Evolutionary conservation across 2,797 vertebrate species (phyloP), one percentile per base, ranked within the genome.

Genomic region (Mallotus villosus): DNA sequence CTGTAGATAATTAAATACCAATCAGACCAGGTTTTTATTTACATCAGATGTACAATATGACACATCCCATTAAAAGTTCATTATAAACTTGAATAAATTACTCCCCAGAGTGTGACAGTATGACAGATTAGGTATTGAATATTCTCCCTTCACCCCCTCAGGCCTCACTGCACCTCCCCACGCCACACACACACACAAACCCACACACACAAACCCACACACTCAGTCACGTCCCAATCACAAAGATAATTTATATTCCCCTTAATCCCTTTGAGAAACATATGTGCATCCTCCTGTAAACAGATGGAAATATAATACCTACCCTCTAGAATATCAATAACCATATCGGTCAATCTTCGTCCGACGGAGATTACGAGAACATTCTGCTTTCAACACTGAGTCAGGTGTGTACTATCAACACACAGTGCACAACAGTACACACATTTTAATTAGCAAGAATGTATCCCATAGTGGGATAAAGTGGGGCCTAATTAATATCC

Each of bases 401-500:
- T 62, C 61, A 74, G 46, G 67, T 51, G 41, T 46, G 22, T n/a
- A 57, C 49, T 24, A 63, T 55, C 58, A 53, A 46, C 1, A 32
- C 22, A 53, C 7, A n/a, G n/a, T n/a, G n/a, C n/a, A n/a, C n/a
- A 5, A 64, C 22, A 24, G 37, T 32, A 62, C 25, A 49, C 71
- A 53, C 62, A 70, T 85, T 83, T 87, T 90, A 88, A 86, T 82
- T 83, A 84, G 78, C 78, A 57, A 34, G 25, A 70, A 74, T 78
- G 82, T 80, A 14, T 58, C 64, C 59, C 19, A 22, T 57, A 68
- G 73, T 64, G 77, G 73, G 72, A 25, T 64, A 81, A 85, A 79
- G 67, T 53, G n/a, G 76, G 68, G 74, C 72, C 75, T 86, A 85
- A 87, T 89, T 84, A 84, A 84, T 86, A 80, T 85, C 72, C 46